A percentile compares a stretch with the other conserved stretches of the same genome.
phyloP scores from a whole-genome alignment of 2,113 vertebrate genomes.

The Silurus glanis region DNA sequence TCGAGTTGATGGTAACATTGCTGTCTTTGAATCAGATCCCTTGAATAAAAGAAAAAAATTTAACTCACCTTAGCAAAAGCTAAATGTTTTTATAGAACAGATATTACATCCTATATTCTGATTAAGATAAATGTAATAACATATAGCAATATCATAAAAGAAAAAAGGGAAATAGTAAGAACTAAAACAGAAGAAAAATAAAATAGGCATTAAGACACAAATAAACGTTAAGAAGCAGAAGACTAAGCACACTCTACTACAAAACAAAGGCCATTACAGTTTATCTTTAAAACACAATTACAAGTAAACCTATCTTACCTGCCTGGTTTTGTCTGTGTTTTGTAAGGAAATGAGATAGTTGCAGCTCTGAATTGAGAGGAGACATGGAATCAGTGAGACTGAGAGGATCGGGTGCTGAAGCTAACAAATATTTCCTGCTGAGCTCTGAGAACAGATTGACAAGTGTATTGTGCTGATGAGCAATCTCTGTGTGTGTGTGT shows the following conservation, averaged over 20 bases:
- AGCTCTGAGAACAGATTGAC: constrained; percentile 6
- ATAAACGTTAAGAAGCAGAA: too few species aligned
- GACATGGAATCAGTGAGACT: not conserved
- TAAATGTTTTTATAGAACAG: not conserved
- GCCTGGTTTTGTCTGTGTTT: constrained; percentile 11
- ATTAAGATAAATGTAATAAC: too few species aligned
- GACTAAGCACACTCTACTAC: too few species aligned
- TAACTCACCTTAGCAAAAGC: not conserved
- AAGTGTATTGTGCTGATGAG: constrained; percentile 34
- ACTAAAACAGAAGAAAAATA: too few species aligned
- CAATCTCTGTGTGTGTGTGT: not conserved
- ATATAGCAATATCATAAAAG: too few species aligned
- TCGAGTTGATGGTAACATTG: not conserved
- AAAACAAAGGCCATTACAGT: too few species aligned
- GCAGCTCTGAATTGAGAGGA: constrained; percentile 21
- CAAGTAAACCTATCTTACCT: constrained; percentile 4
- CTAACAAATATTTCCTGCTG: constrained; percentile 44
- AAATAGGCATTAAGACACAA: too few species aligned
- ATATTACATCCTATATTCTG: not conserved
- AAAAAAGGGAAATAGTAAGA: too few species aligned
- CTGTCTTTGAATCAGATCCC: not conserved
- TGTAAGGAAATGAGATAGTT: not conserved
- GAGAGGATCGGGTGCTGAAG: constrained; percentile 38
- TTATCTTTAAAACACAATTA: not conserved
- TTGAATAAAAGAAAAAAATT: not conserved